Base-by-base conservation (phyloP, 2,113 vertebrate genomes). In the Oriolus oriolus region DNA sequence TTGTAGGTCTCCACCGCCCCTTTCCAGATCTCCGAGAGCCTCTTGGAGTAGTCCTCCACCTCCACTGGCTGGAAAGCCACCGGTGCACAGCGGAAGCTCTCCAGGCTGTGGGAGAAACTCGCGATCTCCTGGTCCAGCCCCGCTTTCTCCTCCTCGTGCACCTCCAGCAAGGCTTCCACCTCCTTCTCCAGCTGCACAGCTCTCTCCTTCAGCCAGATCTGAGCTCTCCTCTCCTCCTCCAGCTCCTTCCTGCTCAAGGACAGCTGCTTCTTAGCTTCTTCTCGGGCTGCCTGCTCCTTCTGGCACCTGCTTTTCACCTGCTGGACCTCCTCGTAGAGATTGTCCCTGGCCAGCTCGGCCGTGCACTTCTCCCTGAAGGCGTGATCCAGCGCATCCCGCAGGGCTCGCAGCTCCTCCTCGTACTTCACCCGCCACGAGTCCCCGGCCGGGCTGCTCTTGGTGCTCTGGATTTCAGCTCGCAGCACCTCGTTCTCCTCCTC, bases 401-500 rank as follows among this genome's bases (percentile, higher is more conserved):
- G 95, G 17, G 90, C 94, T 4, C 66, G 93, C 94, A 99, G 97
- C 95, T 99, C 98, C n/a, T 98, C 97, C 52, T 99, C 98, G 7
- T 98, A 97, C 52, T 96, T 97, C 10, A 57, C 96, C 76, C 97
- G 21, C 98, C 98, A 95, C 16, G 95, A 80, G 4, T 77, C 60
- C 16, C 95, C 97, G 0, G 63, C 69, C 3, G 92, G 92, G 68
- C 78, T 90, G 10, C 93, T 82, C 70, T 97, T 98, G 89, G 98
- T 94, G 7, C 57, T 95, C 71, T 97, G 97, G 82, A 99, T 98
- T 96, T 99, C 98, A 1, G 97, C 97, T 52, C 97, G 80, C 26
- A 99, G 98, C 68, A 95, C 63, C 49, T 98, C 97, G 1, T 99
- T 99, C 88, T 99, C 99, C 95, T 99, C 98, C 91, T 99, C 99